Evolutionary conservation across 2,888 invertebrate genomes (phyloP).

Genomic region (Ecliptopera silaceata): DNA sequence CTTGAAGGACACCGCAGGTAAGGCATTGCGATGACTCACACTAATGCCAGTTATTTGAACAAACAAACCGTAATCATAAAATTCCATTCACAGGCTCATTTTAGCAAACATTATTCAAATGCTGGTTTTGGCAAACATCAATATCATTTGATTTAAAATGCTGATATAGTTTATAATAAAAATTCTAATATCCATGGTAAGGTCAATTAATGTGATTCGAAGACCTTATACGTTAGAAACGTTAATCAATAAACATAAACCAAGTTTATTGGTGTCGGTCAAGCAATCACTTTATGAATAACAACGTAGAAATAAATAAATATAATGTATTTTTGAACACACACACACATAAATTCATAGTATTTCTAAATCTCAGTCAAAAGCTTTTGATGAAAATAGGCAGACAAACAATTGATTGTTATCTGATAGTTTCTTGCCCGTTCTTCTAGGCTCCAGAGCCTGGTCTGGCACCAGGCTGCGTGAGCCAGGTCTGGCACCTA

Average conservation of each 20-base stretch:
- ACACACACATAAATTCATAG: too few relatives aligned
- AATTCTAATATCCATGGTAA: slow-evolving; percentile 4
- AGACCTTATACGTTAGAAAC: neutral
- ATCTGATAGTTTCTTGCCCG: too few relatives aligned
- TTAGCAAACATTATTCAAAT: neutral
- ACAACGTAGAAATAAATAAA: neutral
- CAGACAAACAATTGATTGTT: too few relatives aligned
- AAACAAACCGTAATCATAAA: slow-evolving; percentile 16
- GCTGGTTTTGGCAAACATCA: neutral
- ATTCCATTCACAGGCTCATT: slow-evolving; percentile 1
- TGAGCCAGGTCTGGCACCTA: too few relatives aligned
- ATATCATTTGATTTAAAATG: neutral
- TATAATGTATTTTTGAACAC: too few relatives aligned
- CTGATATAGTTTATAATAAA: neutral
- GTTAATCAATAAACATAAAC: slow-evolving; percentile 8
- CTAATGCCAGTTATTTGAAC: slow-evolving; percentile 2
- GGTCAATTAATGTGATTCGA: slow-evolving; percentile 1
- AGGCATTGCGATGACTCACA: slow-evolving; percentile 5
- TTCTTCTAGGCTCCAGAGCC: too few relatives aligned
- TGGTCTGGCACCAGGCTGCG: too few relatives aligned
- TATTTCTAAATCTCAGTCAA: too few relatives aligned
- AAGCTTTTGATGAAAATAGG: too few relatives aligned
- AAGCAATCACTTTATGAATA: neutral
- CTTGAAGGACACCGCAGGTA: slow-evolving; percentile 8
- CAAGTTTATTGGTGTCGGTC: slow-evolving; percentile 3